Evolutionary conservation across 2,113 vertebrate genomes (phyloP).

Genomic region (Zingel zingel): DNA sequence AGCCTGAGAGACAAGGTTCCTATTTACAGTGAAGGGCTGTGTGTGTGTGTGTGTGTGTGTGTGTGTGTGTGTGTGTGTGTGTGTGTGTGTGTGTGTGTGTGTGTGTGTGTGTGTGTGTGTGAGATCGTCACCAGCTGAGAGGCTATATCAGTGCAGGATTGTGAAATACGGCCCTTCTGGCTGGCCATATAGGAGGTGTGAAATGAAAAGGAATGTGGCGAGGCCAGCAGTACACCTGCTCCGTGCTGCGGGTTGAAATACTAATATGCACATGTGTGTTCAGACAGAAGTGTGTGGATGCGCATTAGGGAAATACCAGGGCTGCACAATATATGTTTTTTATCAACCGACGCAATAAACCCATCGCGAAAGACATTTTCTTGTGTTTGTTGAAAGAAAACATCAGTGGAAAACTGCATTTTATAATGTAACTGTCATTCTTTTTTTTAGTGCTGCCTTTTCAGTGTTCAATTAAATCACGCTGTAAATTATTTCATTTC

Average conservation of each 20-base stretch:
- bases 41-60: background rate
- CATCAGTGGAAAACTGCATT: no score
- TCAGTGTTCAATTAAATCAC: no score
- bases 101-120: no score
- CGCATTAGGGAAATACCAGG: background rate
- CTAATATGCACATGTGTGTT: background rate
- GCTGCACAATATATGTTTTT: no score
- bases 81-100: background rate
- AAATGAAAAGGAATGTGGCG: constrained; percentile 7
- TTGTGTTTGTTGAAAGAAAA: no score
- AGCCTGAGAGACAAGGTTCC: constrained; percentile 15
- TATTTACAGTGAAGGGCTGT: constrained; percentile 28
- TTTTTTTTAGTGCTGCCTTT: no score
- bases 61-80: no score
- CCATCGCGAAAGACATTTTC: no score
- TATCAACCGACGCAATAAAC: no score
- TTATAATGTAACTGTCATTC: no score
- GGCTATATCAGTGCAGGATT: constrained; percentile 26
- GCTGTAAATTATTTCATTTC: no score
- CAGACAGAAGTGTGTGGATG: background rate
- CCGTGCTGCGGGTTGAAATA: background rate
- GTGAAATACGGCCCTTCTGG: constrained; percentile 28
- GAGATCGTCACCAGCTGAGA: background rate
- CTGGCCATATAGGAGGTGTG: constrained; percentile 32
- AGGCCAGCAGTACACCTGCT: background rate